Base-by-base conservation (phyloP, 2,888 invertebrate genomes). In the Oegoconia quadripuncta region DNA sequence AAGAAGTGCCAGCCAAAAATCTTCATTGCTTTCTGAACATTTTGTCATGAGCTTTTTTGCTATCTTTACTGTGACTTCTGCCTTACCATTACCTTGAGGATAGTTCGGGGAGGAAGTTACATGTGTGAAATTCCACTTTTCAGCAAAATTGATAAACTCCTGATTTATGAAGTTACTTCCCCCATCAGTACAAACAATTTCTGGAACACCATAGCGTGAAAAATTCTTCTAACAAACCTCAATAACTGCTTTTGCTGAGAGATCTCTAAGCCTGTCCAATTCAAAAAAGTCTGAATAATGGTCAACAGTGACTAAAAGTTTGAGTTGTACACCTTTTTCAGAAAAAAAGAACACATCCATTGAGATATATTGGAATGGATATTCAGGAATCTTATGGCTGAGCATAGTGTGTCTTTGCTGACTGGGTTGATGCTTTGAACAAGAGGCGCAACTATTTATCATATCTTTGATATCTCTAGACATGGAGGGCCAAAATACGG, bases 211-310 rank as follows among this genome's bases (percentile, higher is more conserved):
- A n/a, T 26, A n/a, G 11, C 26, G 26, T 8, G 26, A 6, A 26
- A 26, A 26, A n/a, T 26, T 26, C 11, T 26, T 26, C 11, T 26
- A 17, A n/a, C 31, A 31, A n/a, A 31, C 17, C 5, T 31, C 17
- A n/a, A 31, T 31, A n/a, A 31, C 31, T 31, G 31, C n/a, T 31
- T 31, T 31, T n/a, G 31, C 31, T 9, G 31, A 31, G 17, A 31
- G 7, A 11, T 31, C 31, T n/a, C 12, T 31, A n/a, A n/a, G n/a
- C n/a, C n/a, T n/a, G n/a, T n/a, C n/a, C n/a, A n/a, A n/a, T n/a
- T n/a, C n/a, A n/a, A n/a, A n/a, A n/a, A n/a, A n/a, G n/a, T n/a
- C n/a, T n/a, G n/a, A n/a, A n/a, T n/a, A n/a, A n/a, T n/a, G n/a
- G n/a, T n/a, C n/a, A n/a, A n/a, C n/a, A n/a, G n/a, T n/a, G n/a